Conservation (phyloP, 2,113 vertebrate genomes). For the Xenopus laevis region DNA sequence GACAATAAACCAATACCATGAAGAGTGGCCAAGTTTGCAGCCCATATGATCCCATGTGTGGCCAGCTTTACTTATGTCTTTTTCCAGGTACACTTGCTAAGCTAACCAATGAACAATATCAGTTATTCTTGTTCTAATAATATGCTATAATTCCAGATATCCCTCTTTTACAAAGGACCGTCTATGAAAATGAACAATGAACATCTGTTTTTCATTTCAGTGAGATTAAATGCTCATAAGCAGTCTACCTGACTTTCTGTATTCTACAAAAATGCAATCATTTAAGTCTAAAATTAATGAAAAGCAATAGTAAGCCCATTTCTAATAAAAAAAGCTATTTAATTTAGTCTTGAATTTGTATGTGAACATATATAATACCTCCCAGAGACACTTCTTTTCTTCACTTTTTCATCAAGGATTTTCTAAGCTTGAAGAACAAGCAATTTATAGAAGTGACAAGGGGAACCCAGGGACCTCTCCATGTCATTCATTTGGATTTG, state of each 20-base stretch:
- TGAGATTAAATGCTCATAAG: conserved; percentile 68
- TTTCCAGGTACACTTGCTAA: too few species aligned
- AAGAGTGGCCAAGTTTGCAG: too few species aligned
- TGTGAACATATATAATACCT: conserved; percentile 57
- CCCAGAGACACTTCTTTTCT: conserved; percentile 72
- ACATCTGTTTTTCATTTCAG: conserved; percentile 74
- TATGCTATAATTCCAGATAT: conserved; percentile 32
- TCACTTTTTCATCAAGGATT: conserved; percentile 67
- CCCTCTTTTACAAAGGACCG: conserved; percentile 57
- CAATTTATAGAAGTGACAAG: conserved; percentile 55
- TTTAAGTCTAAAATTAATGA: conserved; percentile 50
- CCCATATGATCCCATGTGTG: too few species aligned
- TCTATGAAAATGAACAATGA: conserved; percentile 67
- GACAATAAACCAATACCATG: too few species aligned
- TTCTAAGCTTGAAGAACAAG: conserved; percentile 64
- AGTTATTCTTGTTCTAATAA: neutral
- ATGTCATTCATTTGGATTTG: too few species aligned
- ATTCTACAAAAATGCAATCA: conserved; percentile 54
- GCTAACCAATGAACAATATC: conserved; percentile 1
- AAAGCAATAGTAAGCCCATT: conserved; percentile 49
- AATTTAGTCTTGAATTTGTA: conserved; percentile 20
- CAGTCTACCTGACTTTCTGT: conserved; percentile 57
- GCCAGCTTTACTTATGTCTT: too few species aligned
- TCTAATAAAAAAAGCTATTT: conserved; percentile 50
- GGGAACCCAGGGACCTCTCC: conserved; percentile 50